phyloP scores from a whole-genome alignment of 2,888 invertebrate genomes.

The Mellilla xanthometata region DNA sequence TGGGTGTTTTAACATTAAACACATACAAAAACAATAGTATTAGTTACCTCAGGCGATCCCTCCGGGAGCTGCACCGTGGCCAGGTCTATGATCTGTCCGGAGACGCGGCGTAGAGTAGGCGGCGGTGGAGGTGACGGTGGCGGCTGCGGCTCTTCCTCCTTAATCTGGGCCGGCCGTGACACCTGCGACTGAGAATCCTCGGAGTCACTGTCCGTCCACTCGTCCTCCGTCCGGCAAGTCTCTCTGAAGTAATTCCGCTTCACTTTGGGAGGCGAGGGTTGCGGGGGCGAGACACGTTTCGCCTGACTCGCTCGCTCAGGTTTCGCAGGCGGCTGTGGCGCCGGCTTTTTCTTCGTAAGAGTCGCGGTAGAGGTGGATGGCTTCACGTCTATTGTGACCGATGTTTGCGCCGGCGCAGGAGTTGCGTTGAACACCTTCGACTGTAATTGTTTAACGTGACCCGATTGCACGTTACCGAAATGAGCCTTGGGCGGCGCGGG shows the following conservation, averaged over 20 bases:
- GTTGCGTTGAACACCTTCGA: constrained; percentile 64
- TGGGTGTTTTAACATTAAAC: too few species aligned
- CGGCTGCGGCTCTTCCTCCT: constrained; percentile 34
- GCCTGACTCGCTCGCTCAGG: constrained; percentile 27
- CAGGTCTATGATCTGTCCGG: constrained; percentile 73
- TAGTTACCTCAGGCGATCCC: constrained; percentile 83
- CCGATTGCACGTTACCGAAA: constrained; percentile 72
- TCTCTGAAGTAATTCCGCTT: constrained; percentile 79
- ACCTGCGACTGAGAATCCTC: constrained; percentile 53
- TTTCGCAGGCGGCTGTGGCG: constrained; percentile 59
- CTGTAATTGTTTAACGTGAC: constrained; percentile 75
- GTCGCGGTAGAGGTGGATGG: constrained; percentile 55
- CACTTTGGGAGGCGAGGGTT: constrained; percentile 44
- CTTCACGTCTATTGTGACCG: constrained; percentile 43
- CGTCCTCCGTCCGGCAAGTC: constrained; percentile 85
- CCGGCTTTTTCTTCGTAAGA: constrained; percentile 58
- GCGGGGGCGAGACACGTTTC: constrained; percentile 44
- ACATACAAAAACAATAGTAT: too few species aligned
- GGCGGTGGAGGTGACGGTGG: constrained; percentile 66
- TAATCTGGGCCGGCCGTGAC: constrained; percentile 39
- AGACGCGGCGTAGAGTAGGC: constrained; percentile 66
- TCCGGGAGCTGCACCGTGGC: constrained; percentile 68
- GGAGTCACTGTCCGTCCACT: constrained; percentile 80
- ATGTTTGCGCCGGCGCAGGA: constrained; percentile 36
- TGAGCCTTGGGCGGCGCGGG: constrained; percentile 73